These are phyloP conservation scores for Sinocyclocheilus maitianheensis DNA, from an alignment of 2,113 vertebrate genomes.

Conservation along the genomic window DNA sequence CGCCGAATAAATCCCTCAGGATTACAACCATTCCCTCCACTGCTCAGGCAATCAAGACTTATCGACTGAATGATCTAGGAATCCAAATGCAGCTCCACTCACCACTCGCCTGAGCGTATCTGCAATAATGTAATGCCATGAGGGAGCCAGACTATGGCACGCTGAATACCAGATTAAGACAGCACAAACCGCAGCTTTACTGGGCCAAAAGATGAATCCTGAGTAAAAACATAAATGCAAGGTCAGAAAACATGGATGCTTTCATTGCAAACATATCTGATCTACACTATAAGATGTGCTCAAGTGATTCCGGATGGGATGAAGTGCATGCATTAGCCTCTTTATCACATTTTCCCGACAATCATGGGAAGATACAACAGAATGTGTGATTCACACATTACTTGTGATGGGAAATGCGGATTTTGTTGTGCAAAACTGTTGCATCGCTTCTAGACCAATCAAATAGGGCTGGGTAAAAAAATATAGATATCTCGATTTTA, in stretches of 20 bases:
- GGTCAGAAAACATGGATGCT: background rate
- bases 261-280: background rate
- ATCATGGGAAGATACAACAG: background rate
- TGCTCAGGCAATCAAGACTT: slow-evolving; percentile 54
- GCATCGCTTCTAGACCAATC: background rate
- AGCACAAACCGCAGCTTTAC: slow-evolving; percentile 32
- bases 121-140: slow-evolving; percentile 53
- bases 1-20: slow-evolving; percentile 45
- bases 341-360: background rate
- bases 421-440: background rate
- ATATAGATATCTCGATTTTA: too few species aligned
- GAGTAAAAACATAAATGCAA: background rate
- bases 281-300: background rate
- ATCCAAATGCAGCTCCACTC: slow-evolving; percentile 42
- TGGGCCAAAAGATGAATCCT: background rate
- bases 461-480: too few species aligned
- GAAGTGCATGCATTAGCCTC: background rate
- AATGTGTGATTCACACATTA: background rate
- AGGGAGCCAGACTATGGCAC: slow-evolving; percentile 44
- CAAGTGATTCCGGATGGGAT: background rate
- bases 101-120: slow-evolving; percentile 39
- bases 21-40: slow-evolving; percentile 47
- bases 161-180: slow-evolving; percentile 44
- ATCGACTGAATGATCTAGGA: slow-evolving; percentile 54
- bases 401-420: background rate